Evolutionary conservation across 2,888 invertebrate genomes (phyloP), one percentile per base, ranked within the genome.

Genomic region (Philereme vetulata): DNA sequence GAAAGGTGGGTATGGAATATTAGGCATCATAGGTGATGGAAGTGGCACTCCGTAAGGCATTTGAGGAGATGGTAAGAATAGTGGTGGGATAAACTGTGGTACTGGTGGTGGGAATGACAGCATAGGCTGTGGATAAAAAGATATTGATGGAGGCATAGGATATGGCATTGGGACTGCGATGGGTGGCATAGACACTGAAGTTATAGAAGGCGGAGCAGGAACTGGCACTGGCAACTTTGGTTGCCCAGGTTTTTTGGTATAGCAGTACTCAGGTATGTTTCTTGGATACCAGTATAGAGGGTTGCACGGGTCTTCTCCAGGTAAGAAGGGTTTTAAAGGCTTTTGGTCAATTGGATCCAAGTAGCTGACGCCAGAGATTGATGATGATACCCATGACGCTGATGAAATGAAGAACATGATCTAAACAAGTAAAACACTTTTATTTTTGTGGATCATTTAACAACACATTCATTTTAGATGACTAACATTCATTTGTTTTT

Each of bases 211-310:
- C 0, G 73, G 64, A 34, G 71, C 51, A 4, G 75, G 72, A 3
- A 74, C 53, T 10, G 72, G 72, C 10, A 4, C 51, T 4, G 61
- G 50, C 6, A 47, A 32, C 5, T 40, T n/a, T 0, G 58, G 40
- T 8, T 34, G 10, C 34, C 38, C 44, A 33, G 35, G 40, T 5
- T 51, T 56, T 36, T 62, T 72, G 5, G 54, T 59, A 50, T 72
- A 65, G 44, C 83, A 82, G 47, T 70, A 72, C 4, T 75, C 76
- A 4, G 83, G 82, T 46, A 83, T 67, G 0, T 65, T 5, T 36
- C 55, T 72, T 0, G 82, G 82, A 58, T 86, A 90, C 90, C 90
- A 91, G 58, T 85, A 91, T 0, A 86, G 69, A 0, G 88, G 85
- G 45, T 88, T 84, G 66, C 90, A 90, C 2, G 84, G 83, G 63